Conservation (phyloP, 2,797 vertebrate genomes). For the Catharus ustulatus region DNA sequence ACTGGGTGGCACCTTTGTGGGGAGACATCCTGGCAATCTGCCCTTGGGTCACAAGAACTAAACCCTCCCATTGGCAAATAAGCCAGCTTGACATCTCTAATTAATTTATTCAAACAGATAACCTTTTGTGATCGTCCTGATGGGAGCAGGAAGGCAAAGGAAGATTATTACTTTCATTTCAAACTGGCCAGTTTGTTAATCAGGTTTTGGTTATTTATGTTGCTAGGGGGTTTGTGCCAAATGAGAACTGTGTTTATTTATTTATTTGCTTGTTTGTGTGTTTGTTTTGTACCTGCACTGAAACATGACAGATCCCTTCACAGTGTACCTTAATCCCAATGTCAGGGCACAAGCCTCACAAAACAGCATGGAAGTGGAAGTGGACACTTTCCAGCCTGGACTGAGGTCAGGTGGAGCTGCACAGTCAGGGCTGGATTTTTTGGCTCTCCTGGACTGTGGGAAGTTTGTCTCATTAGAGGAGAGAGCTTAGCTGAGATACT, state of each 20-base stretch:
- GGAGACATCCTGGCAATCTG: neutral
- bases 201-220: slow-evolving; percentile 44
- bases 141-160: slow-evolving; percentile 34
- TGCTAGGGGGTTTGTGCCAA: slow-evolving; percentile 27
- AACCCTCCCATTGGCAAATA: neutral
- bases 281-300: slow-evolving; percentile 18
- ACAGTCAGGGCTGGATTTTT: neutral
- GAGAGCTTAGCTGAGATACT: neutral
- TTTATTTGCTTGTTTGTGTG: neutral
- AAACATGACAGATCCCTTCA: neutral
- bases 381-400: neutral
- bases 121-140: slow-evolving; percentile 6
- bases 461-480: neutral
- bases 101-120: slow-evolving; percentile 51
- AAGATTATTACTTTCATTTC: slow-evolving; percentile 48
- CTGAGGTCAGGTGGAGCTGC: neutral
- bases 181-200: slow-evolving; percentile 51
- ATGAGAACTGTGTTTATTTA: neutral
- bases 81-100: neutral
- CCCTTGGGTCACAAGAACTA: neutral
- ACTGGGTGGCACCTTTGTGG: neutral
- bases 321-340: neutral
- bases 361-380: neutral
- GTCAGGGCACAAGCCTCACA: neutral
- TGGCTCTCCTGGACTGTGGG: neutral